Base-by-base conservation (phyloP, 2,888 invertebrate genomes). In the Ectropis crepuscularia region DNA sequence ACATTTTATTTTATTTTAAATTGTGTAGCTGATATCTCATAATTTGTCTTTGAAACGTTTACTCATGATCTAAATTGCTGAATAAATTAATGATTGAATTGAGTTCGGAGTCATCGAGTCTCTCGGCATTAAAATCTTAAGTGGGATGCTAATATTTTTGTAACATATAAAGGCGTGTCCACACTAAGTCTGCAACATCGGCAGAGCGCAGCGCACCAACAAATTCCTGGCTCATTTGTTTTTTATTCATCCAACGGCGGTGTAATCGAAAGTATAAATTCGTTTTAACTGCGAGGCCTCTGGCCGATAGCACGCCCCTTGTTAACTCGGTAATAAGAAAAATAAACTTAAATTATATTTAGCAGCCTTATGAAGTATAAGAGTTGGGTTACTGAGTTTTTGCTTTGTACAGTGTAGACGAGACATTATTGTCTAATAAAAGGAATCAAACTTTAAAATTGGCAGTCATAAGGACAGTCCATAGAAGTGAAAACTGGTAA, bases 241-340 rank as follows among this genome's bases (percentile, higher is more conserved):
- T 92, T 92, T 92, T 92, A 92, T 90, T 91, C 90, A 89, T 87
- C 86, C 87, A 79, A 77, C 68, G 77, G 81, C 83, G 82, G 78
- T 80, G 87, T 92, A 92, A 92, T 92, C 92, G 92, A 92, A 92
- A 91, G 88, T 87, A 92, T 92, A 92, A 92, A 92, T 90, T 90
- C 86, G 82, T 80, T 86, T 82, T 88, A 88, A 87, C 86, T 85
- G 85, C 89, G 69, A 77, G 79, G 81, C 85, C 82, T 78, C 80
- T 81, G 83, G 74, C 87, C 87, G 89, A 89, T 89, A 89, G 83
- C 87, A 80, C 82, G 74, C 81, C 81, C 82, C 87, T 87, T 86
- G 89, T 88, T 89, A 88, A 85, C 88, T 81, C 80, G 69, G 87
- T 89, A 89, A 91, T 90, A 90, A 90, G 87, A 88, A 87, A 86